Base-by-base conservation (phyloP, 2,113 vertebrate genomes). In the Paracanthobrama guichenoti region DNA sequence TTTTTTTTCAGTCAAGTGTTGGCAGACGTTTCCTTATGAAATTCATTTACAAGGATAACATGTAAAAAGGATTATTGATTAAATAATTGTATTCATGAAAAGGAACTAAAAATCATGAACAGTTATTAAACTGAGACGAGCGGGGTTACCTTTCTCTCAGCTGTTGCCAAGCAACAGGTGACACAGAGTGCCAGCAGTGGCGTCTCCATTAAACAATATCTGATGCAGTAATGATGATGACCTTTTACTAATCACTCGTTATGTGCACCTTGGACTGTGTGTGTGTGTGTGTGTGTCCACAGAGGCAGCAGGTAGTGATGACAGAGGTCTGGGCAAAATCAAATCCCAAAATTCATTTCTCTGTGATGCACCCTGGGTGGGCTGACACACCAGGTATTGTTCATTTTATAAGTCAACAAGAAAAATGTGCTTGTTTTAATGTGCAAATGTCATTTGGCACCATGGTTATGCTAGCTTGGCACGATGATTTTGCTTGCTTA, bases 281-380 rank as follows among this genome's bases (percentile, higher is more conserved):
- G 79, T 69, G 13, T 81, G 79, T 67, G 39, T 81, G 42, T 81
- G 44, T 48, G 39, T 64, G 73, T 77, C 87, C 4, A 86, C 89
- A 95, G 96, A 95, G 96, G 87, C 95, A 95, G 93, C 95, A 95
- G 93, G 95, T 96, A 90, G 93, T 95, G 89, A 82, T 95, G 88
- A 96, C 94, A 2, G 93, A 96, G 46, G 90, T 94, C 31, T 96
- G 94, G 94, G 92, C 93, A 69, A 91, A 86, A 88, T 74, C 71
- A 50, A 86, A 94, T 87, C 90, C 89, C 11, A 86, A 84, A 73
- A 89, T 96, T 87, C 93, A 95, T 82, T 97, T 96, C 86, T 96
- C 95, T 1, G 92, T 88, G 0, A 95, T 94, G 95, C 95, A 95
- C 53, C 95, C 95, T 0, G 95, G 95, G 86, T 95, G 95, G 95